Evolutionary conservation across 2,888 invertebrate species (phyloP).

Genomic region (Trisateles emortualis): DNA sequence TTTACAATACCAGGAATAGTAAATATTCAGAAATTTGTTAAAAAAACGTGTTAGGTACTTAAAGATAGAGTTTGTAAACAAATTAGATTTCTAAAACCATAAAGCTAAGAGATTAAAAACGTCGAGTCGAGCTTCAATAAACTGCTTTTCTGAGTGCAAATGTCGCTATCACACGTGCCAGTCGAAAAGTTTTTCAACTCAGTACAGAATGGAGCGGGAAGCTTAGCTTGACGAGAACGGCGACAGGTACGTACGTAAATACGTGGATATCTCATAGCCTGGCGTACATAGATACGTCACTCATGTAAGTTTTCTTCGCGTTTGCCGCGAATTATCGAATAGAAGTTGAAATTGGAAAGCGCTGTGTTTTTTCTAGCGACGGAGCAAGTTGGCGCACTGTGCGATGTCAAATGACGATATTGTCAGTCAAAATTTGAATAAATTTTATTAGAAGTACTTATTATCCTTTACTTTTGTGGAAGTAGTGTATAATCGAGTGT

Average conservation of each 20-base stretch:
- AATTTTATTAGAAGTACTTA: constrained; percentile 37
- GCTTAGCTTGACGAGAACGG: constrained; percentile 76
- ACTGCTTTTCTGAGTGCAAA: constrained; percentile 53
- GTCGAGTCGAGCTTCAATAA: constrained; percentile 31
- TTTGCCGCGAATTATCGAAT: constrained; percentile 57
- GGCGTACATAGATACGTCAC: constrained; percentile 77
- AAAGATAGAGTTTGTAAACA: not conserved
- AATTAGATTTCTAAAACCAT: constrained; percentile 6
- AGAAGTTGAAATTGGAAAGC: constrained; percentile 65
- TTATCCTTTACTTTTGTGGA: constrained; percentile 26
- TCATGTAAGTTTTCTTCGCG: constrained; percentile 77
- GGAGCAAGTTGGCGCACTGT: constrained; percentile 33
- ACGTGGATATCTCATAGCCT: constrained; percentile 64
- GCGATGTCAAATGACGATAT: constrained; percentile 40
- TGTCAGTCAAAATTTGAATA: constrained; percentile 46
- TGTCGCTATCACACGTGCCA: constrained; percentile 69
- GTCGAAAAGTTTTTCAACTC: constrained; percentile 77
- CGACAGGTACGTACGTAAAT: constrained; percentile 63
- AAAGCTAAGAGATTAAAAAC: constrained; percentile 24
- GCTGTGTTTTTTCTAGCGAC: constrained; percentile 37
- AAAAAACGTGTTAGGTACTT: too few relatives aligned
- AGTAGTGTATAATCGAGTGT: constrained; percentile 41
- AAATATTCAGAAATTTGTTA: too few relatives aligned
- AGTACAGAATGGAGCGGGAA: constrained; percentile 54
- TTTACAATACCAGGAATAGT: too few relatives aligned